Base-by-base conservation (phyloP, 2,888 invertebrate genomes). In the Spodoptera littoralis region DNA sequence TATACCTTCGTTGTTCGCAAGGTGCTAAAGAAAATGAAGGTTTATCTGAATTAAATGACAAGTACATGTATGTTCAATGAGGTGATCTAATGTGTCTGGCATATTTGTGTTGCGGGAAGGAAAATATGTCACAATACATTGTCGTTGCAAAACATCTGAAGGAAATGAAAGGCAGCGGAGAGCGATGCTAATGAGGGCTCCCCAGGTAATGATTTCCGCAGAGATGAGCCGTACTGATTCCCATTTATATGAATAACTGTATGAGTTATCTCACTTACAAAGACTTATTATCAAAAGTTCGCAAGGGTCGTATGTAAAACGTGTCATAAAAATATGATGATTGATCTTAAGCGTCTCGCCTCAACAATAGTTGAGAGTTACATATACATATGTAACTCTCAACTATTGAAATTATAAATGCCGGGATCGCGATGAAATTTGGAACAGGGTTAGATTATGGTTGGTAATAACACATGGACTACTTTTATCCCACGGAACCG, bases 131-230 rank as follows among this genome's bases (percentile, higher is more conserved):
- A 68, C 64, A 61, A 61, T 54, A 60, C 43, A 55, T 55, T 44
- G 46, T 42, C 51, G 50, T 65, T 69, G 43, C 43, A 30, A 51
- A 63, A 66, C 54, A 49, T 63, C 24, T 57, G 56, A 55, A 51
- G 60, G 55, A 73, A 74, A 60, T 49, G 57, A 55, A 51, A 47
- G 58, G 52, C 44, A 42, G 22, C 53, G 27, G 57, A 49, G 50
- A 51, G 51, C 49, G 24, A 52, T 60, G 53, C 60, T 70, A 73
- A 75, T 75, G 55, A 75, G 53, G 57, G 50, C 45, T 65, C 56
- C 44, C 44, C 41, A 51, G 57, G 55, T 76, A 65, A 76, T 62
- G 48, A 60, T 60, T 65, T 72, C 72, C 69, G 61, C 50, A 50
- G 49, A 18, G 41, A 50, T 56, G 46, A 49, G 45, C 58, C 30